Conservation (phyloP, 2,888 invertebrate species). For the Thyatira batis region DNA sequence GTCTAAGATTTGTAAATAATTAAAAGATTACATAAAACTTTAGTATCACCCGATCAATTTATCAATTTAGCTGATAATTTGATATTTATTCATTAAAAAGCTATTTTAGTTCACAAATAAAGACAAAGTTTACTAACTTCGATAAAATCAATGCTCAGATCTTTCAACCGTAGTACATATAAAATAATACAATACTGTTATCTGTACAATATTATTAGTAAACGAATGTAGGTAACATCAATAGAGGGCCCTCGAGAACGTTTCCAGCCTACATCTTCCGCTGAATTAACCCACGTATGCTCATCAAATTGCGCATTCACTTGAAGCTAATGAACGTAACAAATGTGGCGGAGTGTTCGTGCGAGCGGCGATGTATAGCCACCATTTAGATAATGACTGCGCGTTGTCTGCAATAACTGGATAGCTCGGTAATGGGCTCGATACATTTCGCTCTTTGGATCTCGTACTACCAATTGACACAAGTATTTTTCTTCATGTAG, state of each 20-base stretch:
- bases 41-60: too few relatives aligned
- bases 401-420: slow-evolving; percentile 36
- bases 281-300: slow-evolving; percentile 32
- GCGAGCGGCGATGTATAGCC: slow-evolving; percentile 59
- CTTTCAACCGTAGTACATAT: too few relatives aligned
- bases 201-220: neutral
- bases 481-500: neutral
- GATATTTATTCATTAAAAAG: too few relatives aligned
- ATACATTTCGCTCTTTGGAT: slow-evolving; percentile 14
- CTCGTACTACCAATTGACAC: neutral
- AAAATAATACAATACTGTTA: too few relatives aligned
- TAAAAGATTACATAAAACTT: too few relatives aligned
- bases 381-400: slow-evolving; percentile 56
- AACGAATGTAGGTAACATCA: slow-evolving; percentile 1
- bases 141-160: too few relatives aligned
- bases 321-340: slow-evolving; percentile 58
- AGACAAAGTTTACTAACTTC: too few relatives aligned
- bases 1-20: too few relatives aligned
- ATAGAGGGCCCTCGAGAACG: slow-evolving; percentile 20
- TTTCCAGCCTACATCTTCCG: slow-evolving; percentile 20
- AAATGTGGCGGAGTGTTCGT: slow-evolving; percentile 45
- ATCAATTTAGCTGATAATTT: too few relatives aligned
- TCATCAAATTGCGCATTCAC: slow-evolving; percentile 48
- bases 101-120: too few relatives aligned
- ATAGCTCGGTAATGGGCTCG: slow-evolving; percentile 42